Evolutionary conservation across 2,113 vertebrate species (phyloP).

Genomic region (Dipodomys merriami): DNA sequence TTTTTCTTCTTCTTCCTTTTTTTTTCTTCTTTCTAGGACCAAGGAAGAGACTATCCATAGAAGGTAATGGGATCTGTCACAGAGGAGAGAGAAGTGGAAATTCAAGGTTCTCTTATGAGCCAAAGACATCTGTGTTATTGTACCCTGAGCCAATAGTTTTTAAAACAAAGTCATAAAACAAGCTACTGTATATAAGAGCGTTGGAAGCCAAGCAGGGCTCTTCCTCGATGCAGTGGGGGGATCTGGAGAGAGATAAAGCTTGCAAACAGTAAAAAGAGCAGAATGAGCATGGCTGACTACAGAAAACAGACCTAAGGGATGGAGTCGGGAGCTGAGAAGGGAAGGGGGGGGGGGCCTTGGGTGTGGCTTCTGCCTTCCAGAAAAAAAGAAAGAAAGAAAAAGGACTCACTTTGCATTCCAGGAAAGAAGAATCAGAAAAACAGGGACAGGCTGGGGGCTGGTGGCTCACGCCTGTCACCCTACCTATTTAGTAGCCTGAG

Average conservation of each 20-base stretch:
- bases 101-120: slow-evolving; percentile 73
- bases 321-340: rapidly evolving
- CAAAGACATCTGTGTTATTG: slow-evolving; percentile 73
- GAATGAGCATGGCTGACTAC: no score
- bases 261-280: background rate
- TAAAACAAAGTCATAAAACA: slow-evolving; percentile 80
- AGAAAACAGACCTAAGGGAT: background rate
- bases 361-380: rapidly evolving
- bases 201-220: background rate
- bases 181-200: slow-evolving; percentile 60
- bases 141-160: slow-evolving; percentile 72
- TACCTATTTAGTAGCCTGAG: no score
- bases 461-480: no score
- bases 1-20: no score
- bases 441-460: background rate
- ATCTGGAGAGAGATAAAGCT: slow-evolving; percentile 21
- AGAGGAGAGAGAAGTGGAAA: slow-evolving; percentile 66
- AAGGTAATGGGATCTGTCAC: slow-evolving; percentile 72
- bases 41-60: slow-evolving; percentile 60
- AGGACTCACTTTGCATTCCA: rapidly evolving
- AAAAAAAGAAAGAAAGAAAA: background rate
- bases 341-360: rapidly evolving
- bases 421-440: background rate
- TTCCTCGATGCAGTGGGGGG: background rate
- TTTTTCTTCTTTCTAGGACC: background rate